Base-by-base conservation (phyloP, 1,140 invertebrate species). In the Drosophila pandora region DNA sequence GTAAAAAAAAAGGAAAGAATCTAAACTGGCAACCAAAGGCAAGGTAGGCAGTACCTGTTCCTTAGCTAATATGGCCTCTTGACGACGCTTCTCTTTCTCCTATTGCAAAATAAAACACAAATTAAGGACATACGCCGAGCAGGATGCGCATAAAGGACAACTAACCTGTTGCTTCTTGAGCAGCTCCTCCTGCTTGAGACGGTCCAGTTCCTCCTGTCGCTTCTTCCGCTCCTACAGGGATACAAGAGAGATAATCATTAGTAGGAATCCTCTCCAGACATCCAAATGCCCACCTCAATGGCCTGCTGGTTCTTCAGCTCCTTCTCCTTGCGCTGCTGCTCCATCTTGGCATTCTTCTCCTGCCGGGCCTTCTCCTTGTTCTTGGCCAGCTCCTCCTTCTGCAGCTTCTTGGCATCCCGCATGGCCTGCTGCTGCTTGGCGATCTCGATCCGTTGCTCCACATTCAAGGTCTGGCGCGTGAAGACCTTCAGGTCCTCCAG, bases 1-100 rank as follows among this genome's bases (percentile, higher is more conserved):
- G 5, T 28, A 28, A 28, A 28, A 5, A 6, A 28, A 28, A 13
- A 28, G 23, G 28, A 22, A 47, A 49, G 58, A 45, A 0, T 37
- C 21, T 49, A 62, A 23, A 9, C 13, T 23, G n/a, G 32, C 5
- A 55, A 85, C 43, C 43, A 23, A 23, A 79, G 48, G 76, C 79
- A 89, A 81, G 90, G 71, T 80, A 79, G 61, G 53, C 32, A 71
- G 78, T 94, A 97, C 96, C 95, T 97, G 97, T 93, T 97, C 97
- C 93, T 97, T 97, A 57, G 97, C 92, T 87, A 97, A 93, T 34
- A 96, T 95, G 63, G 96, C 95, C 92, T 97, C 96, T 91, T 97
- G 96, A 83, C 96, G 93, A 92, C 97, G 97, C 88, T 97, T 92
- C 92, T 97, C 96, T 91, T 96, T 94, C 92, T 97, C 96, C 96